Evolutionary conservation across 2,888 invertebrate species (phyloP).

Genomic region (Sinopyrophorus schimmeli): DNA sequence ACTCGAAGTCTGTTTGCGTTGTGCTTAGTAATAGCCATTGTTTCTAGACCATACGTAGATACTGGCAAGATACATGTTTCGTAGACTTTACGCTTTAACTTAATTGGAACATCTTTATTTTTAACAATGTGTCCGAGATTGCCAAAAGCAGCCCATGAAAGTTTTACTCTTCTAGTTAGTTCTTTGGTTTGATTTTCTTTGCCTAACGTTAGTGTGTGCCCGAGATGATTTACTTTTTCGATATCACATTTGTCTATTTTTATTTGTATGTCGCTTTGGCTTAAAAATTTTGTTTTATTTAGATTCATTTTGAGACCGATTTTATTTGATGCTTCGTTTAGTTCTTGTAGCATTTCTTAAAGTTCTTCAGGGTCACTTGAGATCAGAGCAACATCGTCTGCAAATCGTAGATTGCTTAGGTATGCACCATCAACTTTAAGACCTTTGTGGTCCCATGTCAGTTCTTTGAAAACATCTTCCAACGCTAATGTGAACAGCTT

Average conservation of each 20-base stretch:
- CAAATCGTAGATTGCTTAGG: background rate
- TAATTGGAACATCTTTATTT: background rate
- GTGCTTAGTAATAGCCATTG: background rate
- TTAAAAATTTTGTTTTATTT: background rate
- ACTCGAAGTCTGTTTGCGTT: background rate
- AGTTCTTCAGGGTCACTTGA: background rate
- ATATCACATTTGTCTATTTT: background rate
- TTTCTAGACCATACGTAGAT: background rate
- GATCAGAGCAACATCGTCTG: background rate
- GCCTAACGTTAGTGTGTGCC: too few relatives aligned
- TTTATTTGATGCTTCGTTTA: background rate
- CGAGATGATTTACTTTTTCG: background rate
- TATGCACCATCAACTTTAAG: background rate
- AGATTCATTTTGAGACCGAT: too few relatives aligned
- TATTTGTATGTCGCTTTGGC: background rate
- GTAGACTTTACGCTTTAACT: background rate
- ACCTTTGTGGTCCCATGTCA: background rate
- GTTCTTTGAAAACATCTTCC: background rate
- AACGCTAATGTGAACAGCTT: background rate
- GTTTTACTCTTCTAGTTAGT: background rate
- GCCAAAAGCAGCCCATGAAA: background rate
- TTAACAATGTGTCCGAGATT: background rate
- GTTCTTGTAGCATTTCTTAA: background rate
- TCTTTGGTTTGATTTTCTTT: too few relatives aligned
- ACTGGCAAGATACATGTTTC: background rate